These are phyloP conservation scores for Chlamydotis undulata DNA, from an alignment of 2,113 vertebrate genomes.

Conservation along the genomic window DNA sequence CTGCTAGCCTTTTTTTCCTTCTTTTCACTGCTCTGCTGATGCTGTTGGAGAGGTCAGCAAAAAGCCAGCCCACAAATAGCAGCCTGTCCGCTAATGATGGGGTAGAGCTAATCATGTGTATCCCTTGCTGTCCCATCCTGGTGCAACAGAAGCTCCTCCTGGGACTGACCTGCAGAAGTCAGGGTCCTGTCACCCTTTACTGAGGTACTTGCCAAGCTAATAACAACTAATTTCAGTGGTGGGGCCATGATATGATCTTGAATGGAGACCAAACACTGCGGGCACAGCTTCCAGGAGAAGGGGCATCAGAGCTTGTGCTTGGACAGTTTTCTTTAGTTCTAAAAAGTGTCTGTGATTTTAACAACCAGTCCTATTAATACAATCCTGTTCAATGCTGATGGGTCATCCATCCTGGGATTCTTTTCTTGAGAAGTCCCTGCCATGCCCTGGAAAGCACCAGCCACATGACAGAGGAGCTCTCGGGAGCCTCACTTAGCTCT, in stretches of 20 bases:
- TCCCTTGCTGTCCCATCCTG: background rate
- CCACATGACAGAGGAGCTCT: background rate
- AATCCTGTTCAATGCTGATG: background rate
- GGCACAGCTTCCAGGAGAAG: background rate
- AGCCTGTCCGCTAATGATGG: conserved; percentile 11
- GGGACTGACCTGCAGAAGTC: background rate
- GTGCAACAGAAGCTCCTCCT: background rate
- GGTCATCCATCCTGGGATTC: background rate
- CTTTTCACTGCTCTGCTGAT: background rate
- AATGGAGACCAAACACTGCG: background rate
- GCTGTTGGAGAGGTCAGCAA: conserved; percentile 18
- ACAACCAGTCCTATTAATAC: background rate
- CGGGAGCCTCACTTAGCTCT: background rate
- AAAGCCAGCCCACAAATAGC: conserved; percentile 25
- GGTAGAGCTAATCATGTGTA: background rate
- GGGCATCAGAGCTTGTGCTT: background rate
- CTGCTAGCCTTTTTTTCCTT: background rate
- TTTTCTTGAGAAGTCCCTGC: background rate
- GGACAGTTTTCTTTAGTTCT: background rate
- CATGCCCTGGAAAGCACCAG: background rate
- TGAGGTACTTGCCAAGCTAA: background rate
- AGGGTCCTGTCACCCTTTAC: background rate
- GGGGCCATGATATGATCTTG: background rate
- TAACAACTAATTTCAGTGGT: background rate
- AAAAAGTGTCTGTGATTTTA: background rate